Percentiles rank a stretch among this genome's conserved stretches.
Evolutionary conservation across 2,797 vertebrate genomes (phyloP).

Genomic region (Myotis myotis): DNA sequence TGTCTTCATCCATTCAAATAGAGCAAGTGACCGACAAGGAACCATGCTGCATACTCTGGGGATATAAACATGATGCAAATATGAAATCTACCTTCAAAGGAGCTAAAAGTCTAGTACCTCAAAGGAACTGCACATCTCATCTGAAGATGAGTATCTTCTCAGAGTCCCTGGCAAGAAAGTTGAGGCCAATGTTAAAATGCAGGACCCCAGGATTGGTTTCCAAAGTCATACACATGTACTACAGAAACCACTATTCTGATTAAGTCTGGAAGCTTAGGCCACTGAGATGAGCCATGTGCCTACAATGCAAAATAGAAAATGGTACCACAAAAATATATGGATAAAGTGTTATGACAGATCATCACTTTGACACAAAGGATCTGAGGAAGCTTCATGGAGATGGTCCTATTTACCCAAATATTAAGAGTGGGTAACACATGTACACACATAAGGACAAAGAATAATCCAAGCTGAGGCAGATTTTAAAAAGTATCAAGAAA

Average conservation of each 20-base stretch:
- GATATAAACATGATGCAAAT: conserved; percentile 58
- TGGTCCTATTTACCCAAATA: background rate
- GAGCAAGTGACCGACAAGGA: background rate
- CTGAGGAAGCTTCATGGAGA: background rate
- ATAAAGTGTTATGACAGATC: background rate
- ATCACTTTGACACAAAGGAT: conserved; percentile 1
- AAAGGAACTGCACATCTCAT: conserved; percentile 18
- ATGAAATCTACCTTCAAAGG: conserved; percentile 50
- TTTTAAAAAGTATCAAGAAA: background rate
- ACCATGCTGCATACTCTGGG: background rate
- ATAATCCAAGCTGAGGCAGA: background rate
- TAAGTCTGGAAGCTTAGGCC: background rate
- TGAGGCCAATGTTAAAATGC: background rate
- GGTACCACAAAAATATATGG: background rate
- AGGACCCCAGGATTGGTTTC: background rate
- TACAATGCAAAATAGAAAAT: background rate
- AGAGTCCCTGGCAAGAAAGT: background rate
- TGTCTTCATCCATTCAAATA: background rate
- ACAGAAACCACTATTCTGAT: background rate
- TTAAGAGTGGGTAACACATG: background rate
- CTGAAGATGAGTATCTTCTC: background rate
- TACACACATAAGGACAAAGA: background rate
- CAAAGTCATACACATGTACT: background rate
- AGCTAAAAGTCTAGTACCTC: conserved; percentile 27
- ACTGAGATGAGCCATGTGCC: background rate